phyloP scores from a whole-genome alignment of 2,888 invertebrate genomes.

The Lochmaea capreae region DNA sequence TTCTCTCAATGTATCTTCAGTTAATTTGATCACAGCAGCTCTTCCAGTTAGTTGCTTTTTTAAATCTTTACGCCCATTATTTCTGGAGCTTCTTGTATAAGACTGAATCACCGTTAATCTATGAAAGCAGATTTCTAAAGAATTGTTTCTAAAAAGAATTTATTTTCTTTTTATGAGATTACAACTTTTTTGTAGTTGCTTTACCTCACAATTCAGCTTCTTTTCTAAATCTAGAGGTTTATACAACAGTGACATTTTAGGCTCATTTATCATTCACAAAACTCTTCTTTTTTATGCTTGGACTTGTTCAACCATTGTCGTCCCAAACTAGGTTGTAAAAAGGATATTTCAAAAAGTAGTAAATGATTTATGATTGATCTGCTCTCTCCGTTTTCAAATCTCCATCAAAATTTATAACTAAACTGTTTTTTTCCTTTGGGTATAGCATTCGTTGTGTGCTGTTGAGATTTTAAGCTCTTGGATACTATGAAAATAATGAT shows the following conservation, averaged over 20 bases:
- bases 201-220: conserved; percentile 7
- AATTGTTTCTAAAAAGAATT: conserved; percentile 4
- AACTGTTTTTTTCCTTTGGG: too few species aligned
- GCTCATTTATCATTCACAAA: conserved; percentile 19
- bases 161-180: conserved; percentile 16
- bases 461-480: too few species aligned
- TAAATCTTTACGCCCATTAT: too few species aligned
- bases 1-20: too few species aligned
- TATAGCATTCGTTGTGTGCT: too few species aligned
- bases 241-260: conserved; percentile 3
- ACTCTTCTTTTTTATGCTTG: background rate
- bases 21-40: too few species aligned
- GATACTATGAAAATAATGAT: too few species aligned
- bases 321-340: background rate
- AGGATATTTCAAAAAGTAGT: background rate
- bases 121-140: background rate
- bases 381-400: too few species aligned
- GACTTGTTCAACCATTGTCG: background rate
- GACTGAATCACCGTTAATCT: background rate
- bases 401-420: too few species aligned
- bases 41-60: too few species aligned
- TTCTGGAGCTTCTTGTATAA: too few species aligned
- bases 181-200: conserved; percentile 10
- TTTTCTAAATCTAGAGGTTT: conserved; percentile 10
- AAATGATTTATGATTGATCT: too few species aligned